These are phyloP conservation scores for Latheticus oryzae DNA, from an alignment of 2,888 invertebrate species.

Conservation along the genomic window DNA sequence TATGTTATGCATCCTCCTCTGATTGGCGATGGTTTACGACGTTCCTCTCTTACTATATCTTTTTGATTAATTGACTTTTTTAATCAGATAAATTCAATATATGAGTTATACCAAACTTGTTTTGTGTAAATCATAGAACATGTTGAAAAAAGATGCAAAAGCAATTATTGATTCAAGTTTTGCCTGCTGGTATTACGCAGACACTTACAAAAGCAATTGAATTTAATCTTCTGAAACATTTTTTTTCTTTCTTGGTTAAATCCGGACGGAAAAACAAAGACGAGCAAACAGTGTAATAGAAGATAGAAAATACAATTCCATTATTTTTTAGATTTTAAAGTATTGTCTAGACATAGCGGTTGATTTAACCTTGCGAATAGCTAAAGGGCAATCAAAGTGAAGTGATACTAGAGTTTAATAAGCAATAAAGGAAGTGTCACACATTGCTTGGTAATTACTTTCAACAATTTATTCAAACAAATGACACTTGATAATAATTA, in stretches of 20 bases:
- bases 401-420: slow-evolving; percentile 28
- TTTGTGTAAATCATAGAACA: slow-evolving; percentile 27
- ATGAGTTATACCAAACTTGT: slow-evolving; percentile 19
- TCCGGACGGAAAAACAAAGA: neutral
- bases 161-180: slow-evolving; percentile 16
- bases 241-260: slow-evolving; percentile 7
- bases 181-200: slow-evolving; percentile 30
- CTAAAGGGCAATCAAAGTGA: slow-evolving; percentile 20
- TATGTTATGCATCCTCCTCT: slow-evolving; percentile 22
- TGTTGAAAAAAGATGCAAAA: slow-evolving; percentile 16
- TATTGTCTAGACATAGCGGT: slow-evolving; percentile 21
- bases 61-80: slow-evolving; percentile 35
- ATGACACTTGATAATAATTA: slow-evolving; percentile 17
- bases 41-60: slow-evolving; percentile 8
- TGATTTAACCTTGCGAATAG: slow-evolving; percentile 17
- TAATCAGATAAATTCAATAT: slow-evolving; percentile 33
- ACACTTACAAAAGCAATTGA: slow-evolving; percentile 18
- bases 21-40: slow-evolving; percentile 34
- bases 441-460: slow-evolving; percentile 31
- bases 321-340: slow-evolving; percentile 13
- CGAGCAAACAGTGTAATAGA: neutral
- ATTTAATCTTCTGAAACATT: slow-evolving; percentile 16
- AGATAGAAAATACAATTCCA: neutral
- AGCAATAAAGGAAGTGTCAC: slow-evolving; percentile 37
- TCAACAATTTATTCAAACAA: slow-evolving; percentile 34